These are phyloP conservation scores for Cepaea nemoralis DNA, from an alignment of 1,140 invertebrate genomes.

Conservation along the genomic window DNA sequence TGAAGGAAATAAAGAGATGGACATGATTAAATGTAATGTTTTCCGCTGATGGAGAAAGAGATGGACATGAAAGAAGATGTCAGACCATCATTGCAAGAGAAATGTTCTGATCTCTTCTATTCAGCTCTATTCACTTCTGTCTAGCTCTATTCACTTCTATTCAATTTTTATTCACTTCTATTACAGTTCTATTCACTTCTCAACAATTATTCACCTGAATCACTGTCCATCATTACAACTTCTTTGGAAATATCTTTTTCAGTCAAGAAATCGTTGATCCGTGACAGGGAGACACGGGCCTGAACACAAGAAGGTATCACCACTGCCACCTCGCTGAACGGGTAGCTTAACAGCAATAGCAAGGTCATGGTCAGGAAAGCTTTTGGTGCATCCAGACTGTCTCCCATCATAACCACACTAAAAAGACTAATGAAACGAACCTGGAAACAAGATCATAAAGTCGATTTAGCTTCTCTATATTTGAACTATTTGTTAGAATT, in stretches of 20 bases:
- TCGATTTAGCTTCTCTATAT: background rate
- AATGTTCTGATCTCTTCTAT: too few relatives aligned
- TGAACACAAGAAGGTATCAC: slow-evolving; percentile 8
- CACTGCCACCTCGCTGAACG: background rate
- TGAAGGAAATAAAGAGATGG: too few relatives aligned
- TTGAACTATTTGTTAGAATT: too few relatives aligned
- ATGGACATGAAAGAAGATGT: too few relatives aligned
- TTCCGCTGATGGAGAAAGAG: too few relatives aligned
- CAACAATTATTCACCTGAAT: background rate
- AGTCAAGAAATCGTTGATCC: background rate
- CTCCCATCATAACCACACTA: background rate
- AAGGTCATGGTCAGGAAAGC: background rate
- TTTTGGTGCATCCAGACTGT: background rate
- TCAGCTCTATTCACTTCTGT: too few relatives aligned
- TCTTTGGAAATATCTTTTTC: slow-evolving; percentile 21
- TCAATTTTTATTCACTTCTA: too few relatives aligned
- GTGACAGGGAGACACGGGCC: background rate
- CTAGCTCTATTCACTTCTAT: too few relatives aligned
- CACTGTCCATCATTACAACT: slow-evolving; percentile 10
- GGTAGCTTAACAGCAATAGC: background rate
- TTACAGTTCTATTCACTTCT: too few relatives aligned
- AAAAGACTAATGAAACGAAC: background rate
- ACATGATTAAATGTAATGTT: too few relatives aligned
- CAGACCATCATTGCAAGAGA: too few relatives aligned
- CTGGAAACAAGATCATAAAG: background rate